Evolutionary conservation across 2,888 invertebrate species (phyloP).

Genomic region (Frankliniella fusca): DNA sequence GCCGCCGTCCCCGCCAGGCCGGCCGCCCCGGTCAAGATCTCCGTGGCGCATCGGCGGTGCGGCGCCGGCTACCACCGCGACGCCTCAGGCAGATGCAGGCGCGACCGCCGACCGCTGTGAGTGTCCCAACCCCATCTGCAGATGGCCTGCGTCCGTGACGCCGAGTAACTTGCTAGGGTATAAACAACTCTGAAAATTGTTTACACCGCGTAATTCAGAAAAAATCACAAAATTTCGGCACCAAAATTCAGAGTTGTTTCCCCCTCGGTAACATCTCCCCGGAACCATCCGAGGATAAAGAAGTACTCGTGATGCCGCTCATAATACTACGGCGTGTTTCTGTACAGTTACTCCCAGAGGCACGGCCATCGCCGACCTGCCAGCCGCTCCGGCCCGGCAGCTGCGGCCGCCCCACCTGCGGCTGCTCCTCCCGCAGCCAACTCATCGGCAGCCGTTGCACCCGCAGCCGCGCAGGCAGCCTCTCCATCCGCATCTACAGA

Average conservation of each 20-base stretch:
- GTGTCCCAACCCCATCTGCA: background rate
- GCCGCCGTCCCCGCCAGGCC: slow-evolving; percentile 20
- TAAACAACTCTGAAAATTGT: too few relatives aligned
- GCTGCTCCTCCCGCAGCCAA: background rate
- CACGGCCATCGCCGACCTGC: background rate
- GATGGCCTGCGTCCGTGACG: background rate
- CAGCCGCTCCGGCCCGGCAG: background rate
- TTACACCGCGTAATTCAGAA: too few relatives aligned
- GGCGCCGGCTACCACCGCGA: slow-evolving; percentile 44
- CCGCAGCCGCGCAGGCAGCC: background rate
- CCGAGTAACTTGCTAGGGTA: too few relatives aligned
- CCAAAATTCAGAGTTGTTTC: background rate
- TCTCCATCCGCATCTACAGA: background rate
- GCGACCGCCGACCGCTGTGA: slow-evolving; percentile 32
- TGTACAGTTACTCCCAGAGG: background rate
- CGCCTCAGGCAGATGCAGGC: slow-evolving; percentile 46
- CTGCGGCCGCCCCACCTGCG: background rate
- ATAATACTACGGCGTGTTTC: background rate
- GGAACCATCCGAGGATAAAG: background rate
- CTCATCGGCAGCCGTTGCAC: background rate
- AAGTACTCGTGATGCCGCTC: background rate
- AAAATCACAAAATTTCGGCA: too few relatives aligned
- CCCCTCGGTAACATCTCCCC: background rate
- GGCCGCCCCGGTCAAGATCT: slow-evolving; percentile 10
- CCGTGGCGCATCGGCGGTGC: slow-evolving; percentile 38